These are phyloP conservation scores for Drosophila watanabei DNA, from an alignment of 1,140 invertebrate genomes.

Conservation along the genomic window DNA sequence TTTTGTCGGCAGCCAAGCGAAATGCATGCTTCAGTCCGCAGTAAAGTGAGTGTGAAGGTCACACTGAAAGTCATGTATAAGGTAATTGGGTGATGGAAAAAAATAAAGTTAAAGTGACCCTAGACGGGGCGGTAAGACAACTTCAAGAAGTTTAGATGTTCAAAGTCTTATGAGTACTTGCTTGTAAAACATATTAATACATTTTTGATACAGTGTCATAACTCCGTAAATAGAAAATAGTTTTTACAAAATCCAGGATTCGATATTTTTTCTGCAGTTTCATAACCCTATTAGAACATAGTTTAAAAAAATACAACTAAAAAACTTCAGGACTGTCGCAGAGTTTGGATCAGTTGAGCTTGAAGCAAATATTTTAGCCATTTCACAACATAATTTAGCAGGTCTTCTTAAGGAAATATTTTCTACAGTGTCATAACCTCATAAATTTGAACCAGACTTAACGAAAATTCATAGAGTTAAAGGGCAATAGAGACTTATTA, in stretches of 20 bases:
- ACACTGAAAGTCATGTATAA: constrained; percentile 54
- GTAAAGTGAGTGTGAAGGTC: constrained; percentile 60
- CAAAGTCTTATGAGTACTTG: too few species aligned
- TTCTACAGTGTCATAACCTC: not conserved
- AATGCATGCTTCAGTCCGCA: constrained; percentile 36
- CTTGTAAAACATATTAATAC: too few species aligned
- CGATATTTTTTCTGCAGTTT: too few species aligned
- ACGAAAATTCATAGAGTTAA: too few species aligned
- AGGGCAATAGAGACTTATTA: too few species aligned
- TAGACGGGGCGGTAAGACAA: not conserved
- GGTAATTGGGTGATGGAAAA: constrained; percentile 32
- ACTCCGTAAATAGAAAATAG: not conserved
- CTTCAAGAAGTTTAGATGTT: not conserved
- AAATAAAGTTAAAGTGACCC: not conserved
- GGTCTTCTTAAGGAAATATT: not conserved
- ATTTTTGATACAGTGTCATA: not conserved
- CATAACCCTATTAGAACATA: too few species aligned
- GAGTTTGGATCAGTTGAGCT: too few species aligned
- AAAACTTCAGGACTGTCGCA: too few species aligned
- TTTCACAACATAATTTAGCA: too few species aligned
- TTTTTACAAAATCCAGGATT: not conserved
- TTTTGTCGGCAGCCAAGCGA: constrained; percentile 58
- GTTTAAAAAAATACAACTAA: too few species aligned
- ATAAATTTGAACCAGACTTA: too few species aligned
- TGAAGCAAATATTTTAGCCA: too few species aligned